Evolutionary conservation across 2,797 vertebrate species (phyloP).

Genomic region (Pangasius larnaudii): DNA sequence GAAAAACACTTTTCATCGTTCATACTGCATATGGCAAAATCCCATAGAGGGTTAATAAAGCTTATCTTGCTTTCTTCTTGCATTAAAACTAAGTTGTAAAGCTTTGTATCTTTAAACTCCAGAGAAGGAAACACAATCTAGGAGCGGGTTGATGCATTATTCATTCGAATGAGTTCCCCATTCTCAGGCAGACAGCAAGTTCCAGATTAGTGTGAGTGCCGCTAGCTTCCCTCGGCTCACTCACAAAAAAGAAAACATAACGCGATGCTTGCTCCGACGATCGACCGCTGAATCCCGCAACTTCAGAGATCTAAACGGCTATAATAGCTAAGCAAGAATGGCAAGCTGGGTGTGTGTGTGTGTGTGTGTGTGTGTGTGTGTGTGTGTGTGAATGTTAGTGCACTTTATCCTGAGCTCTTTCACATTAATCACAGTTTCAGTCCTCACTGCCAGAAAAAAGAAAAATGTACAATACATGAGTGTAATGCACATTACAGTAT

Average conservation of each 20-base stretch:
- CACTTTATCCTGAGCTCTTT: background rate
- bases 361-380: no score
- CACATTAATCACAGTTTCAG: background rate
- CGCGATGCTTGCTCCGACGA: conserved; percentile 26
- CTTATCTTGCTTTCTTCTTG: background rate
- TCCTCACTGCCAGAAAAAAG: no score
- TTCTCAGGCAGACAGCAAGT: background rate
- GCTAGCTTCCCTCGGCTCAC: background rate
- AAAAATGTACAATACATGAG: no score
- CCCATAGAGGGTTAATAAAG: background rate
- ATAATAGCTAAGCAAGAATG: conserved; percentile 28
- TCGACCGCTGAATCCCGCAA: conserved; percentile 20
- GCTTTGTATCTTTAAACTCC: conserved; percentile 11
- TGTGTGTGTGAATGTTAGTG: no score
- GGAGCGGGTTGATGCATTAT: conserved; percentile 37
- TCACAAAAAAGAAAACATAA: conserved; percentile 5
- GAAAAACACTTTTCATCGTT: background rate
- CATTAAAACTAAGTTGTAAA: background rate
- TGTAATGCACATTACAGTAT: background rate
- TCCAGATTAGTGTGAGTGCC: background rate
- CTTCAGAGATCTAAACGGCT: conserved; percentile 33
- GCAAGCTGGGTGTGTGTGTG: background rate
- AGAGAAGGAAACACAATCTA: conserved; percentile 18
- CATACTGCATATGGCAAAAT: background rate
- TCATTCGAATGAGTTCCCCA: conserved; percentile 20